phyloP scores from a whole-genome alignment of 1,140 invertebrate species.

The Listronotus bonariensis region DNA sequence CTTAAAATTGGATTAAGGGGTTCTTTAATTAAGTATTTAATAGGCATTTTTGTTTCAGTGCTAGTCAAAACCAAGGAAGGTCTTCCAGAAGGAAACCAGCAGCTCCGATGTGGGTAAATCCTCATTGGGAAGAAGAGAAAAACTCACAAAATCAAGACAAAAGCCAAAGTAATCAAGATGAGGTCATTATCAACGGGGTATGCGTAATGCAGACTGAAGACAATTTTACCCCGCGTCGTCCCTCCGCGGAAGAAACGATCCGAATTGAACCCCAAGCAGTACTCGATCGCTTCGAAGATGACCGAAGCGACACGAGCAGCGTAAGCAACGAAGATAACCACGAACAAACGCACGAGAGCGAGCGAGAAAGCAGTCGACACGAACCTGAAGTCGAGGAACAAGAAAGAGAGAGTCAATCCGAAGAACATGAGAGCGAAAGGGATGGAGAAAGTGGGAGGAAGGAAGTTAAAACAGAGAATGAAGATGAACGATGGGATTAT shows the following conservation, averaged over 20 bases:
- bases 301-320: constrained; percentile 61
- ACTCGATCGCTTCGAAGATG: constrained; percentile 64
- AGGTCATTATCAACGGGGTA: constrained; percentile 86
- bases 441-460: constrained; percentile 37
- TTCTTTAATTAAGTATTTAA: too few relatives aligned
- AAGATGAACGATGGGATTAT: constrained; percentile 57
- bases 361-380: constrained; percentile 35
- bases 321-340: constrained; percentile 57
- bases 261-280: constrained; percentile 73
- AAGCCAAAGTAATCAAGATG: constrained; percentile 64
- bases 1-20: too few relatives aligned
- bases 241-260: constrained; percentile 70
- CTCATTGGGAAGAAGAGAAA: constrained; percentile 78
- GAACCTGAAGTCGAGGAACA: constrained; percentile 36
- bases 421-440: constrained; percentile 21
- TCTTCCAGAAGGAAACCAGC: constrained; percentile 85
- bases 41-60: constrained; percentile 16
- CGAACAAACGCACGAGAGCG: constrained; percentile 54
- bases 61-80: constrained; percentile 57
- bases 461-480: constrained; percentile 48
- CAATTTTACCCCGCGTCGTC: constrained; percentile 61
- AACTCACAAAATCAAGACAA: constrained; percentile 50
- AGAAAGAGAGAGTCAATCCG: constrained; percentile 20
- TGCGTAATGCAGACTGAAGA: constrained; percentile 86
- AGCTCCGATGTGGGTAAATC: constrained; percentile 96